A percentile compares a stretch with the other conserved stretches of the same genome.
Conservation (phyloP, 2,797 vertebrate species). For the Iguana delicatissima region DNA sequence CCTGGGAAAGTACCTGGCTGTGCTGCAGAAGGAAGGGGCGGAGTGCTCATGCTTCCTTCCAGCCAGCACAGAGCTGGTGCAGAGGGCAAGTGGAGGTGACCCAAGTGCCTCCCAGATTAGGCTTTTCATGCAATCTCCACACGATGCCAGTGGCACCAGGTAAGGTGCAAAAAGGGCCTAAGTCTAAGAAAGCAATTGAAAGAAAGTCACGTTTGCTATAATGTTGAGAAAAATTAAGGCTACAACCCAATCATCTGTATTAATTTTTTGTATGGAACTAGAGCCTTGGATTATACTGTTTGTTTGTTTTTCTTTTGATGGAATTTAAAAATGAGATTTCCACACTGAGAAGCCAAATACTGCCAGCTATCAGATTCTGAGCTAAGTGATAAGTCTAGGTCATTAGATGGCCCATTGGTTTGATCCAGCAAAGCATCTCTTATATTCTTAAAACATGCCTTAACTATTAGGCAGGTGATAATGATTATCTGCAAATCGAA, state of each 20-base stretch:
- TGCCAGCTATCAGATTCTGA: background rate
- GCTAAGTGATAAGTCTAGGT: background rate
- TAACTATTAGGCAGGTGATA: background rate
- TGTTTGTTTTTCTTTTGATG: background rate
- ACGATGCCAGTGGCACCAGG: too few relatives aligned
- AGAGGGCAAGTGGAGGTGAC: too few relatives aligned
- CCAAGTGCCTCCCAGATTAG: too few relatives aligned
- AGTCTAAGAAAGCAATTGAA: too few relatives aligned
- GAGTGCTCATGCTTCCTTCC: too few relatives aligned
- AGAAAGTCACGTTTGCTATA: too few relatives aligned
- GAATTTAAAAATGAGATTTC: background rate
- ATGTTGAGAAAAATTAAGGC: background rate
- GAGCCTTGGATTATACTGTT: too few relatives aligned
- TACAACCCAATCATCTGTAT: background rate
- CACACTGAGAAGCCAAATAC: background rate
- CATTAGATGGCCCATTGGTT: background rate
- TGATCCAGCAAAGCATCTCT: background rate
- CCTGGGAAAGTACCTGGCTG: too few relatives aligned
- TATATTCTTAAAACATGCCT: background rate
- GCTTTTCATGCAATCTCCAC: too few relatives aligned
- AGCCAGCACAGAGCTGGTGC: too few relatives aligned
- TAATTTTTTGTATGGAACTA: background rate
- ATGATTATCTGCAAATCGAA: fast-evolving
- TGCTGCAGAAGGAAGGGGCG: too few relatives aligned
- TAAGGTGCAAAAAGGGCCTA: too few relatives aligned